Evolutionary conservation across 2,888 invertebrate species (phyloP), one percentile per base, ranked within the genome.

Genomic region (Adelphocoris suturalis): DNA sequence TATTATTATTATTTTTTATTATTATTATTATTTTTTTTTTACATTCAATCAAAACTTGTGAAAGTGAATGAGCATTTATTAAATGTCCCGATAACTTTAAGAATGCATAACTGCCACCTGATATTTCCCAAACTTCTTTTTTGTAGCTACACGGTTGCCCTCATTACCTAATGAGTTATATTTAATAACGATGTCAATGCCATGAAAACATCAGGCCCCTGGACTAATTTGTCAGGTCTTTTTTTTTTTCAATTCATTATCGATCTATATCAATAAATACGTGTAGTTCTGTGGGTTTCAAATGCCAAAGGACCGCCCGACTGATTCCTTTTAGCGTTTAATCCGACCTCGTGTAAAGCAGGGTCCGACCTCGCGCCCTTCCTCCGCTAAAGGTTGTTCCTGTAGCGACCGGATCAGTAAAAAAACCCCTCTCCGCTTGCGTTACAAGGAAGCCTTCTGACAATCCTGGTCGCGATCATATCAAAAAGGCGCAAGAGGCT

Each of bases 401-500:
- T 37, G 85, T 68, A 68, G 23, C 27, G 23, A 12, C 19, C 78
- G 28, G 19, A 47, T 47, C 19, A 37, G 75, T 13, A 80, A 80
- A 80, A 80, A 80, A 47, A 80, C 16, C 14, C n/a, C n/a, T 16
- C 37, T n/a, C n/a, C 16, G 78, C 46, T 28, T n/a, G 16, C 19
- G 46, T 46, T 46, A 80, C 78, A 47, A 80, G 78, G 78, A 80
- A 80, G 78, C 78, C 78, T 80, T 19, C 78, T 68, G 68, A 68
- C 78, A 9, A 68, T 68, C 19, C 85, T 16, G 28, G 85, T 85
- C 61, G 48, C 78, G 88, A 88, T 88, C 88, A 80, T 88, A 88
- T 88, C 88, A 68, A 88, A 80, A 28, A 23, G 47, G 11, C 46
- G 16, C n/a, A 47, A 16, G 19, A n/a, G 28, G 55, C 19, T 19